Evolutionary conservation across 2,797 vertebrate species (phyloP), one percentile per base, ranked within the genome.

Genomic region (Danio jaintianensis): DNA sequence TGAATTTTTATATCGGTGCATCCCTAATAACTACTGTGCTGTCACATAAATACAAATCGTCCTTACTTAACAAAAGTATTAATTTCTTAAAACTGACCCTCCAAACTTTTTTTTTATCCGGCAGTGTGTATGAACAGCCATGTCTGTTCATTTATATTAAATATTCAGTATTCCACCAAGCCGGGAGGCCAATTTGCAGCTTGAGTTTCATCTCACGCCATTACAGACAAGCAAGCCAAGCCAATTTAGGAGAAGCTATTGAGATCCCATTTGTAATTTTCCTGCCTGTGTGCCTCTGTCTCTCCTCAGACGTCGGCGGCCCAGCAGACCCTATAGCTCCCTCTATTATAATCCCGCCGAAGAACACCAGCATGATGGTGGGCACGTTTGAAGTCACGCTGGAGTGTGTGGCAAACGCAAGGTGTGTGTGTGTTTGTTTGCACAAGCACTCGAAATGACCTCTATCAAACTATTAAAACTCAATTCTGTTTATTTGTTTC

Each of bases 351-450:
- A 90, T 98, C 82, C 92, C 97, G 0, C 98, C 98, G 7, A 96
- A 91, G 90, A 99, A 99, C 93, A 98, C 96, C 84, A 99, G 97
- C 0, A 96, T 98, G 76, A 95, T 97, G 84, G 91, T 95, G 0
- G 98, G 98, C 4, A 95, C 96, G 68, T 97, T 96, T 0, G 97
- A 98, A 85, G 98, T 96, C 48, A 91, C 95, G 83, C 93, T 99
- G 94, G 97, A 99, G 88, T 99, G 98, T 0, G 95, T 99, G 38
- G 97, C 97, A 89, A 99, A 99, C 0, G 97, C 97, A 83, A 96
- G 98, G 97, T 93, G 59, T 85, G 90, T 86, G 0, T 55, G 16
- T 79, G 63, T 78, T 20, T 77, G 80, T 64, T 40, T 38, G 52
- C 12, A 10, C 36, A 38, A 73, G 62, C 72, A 77, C 69, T 45